Evolutionary conservation across 1,140 invertebrate genomes (phyloP), one percentile per base, ranked within the genome.

Genomic region (Leguminivora glycinivorella): DNA sequence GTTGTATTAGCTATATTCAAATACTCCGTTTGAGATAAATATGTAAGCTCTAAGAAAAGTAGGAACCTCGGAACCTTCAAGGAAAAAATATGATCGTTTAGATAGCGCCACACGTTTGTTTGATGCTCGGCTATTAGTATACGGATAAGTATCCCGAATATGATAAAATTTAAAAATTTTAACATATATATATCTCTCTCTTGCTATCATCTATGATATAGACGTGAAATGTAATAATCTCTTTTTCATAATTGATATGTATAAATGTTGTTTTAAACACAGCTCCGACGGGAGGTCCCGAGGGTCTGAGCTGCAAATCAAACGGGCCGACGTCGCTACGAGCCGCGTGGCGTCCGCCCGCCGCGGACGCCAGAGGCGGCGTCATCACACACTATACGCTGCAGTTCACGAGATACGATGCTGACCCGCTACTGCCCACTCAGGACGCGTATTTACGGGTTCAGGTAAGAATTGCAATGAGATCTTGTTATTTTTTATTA

Each of bases 311-410:
- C 7, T 96, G 95, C 77, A 90, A 93, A n/a, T 93, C 95, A 3
- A 92, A 95, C 12, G 94, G 95, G 2, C 94, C 96, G 0, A 94
- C 95, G 70, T 96, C 95, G 69, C 92, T 97, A 0, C 93, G 95
- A 72, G 94, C 97, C 6, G 94, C 94, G 5, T 97, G 96, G 96
- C 93, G 93, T 2, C 93, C 95, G 9, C 96, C 96, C 0, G 94
- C 94, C 0, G 80, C 92, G 12, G 93, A 95, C 75, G 92, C 94
- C 2, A 93, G 96, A 60, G 96, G 97, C 67, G 96, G 96, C 1
- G 92, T 95, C 29, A 95, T 97, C 75, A 94, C 95, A 75, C 96
- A 96, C 24, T 98, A 97, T 85, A 96, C 96, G 79, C 93, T 97
- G 34, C 86, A 90, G 52, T 92, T 91, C 58, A 90, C 89, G 0